Evolutionary conservation across 1,140 invertebrate genomes (phyloP), one percentile per base, ranked within the genome.

Genomic region (Drosophila arawakana): DNA sequence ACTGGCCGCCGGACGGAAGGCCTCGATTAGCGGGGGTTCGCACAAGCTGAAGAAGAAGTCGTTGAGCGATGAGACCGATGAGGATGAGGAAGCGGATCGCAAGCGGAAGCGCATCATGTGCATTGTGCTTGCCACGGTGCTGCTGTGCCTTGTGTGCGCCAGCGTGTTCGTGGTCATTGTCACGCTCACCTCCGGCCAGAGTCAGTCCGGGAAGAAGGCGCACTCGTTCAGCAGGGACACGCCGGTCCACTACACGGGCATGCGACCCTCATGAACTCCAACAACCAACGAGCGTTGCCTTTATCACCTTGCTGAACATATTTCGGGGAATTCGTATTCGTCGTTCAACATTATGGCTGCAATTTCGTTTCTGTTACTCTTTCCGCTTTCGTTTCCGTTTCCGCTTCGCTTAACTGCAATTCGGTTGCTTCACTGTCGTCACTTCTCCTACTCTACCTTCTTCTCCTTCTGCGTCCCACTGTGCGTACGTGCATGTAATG

Each of bases 161-260:
- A 95, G 95, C 58, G 93, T 96, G 30, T 94, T 96, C 46, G 95
- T 95, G 72, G 95, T 96, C 80, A 94, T 96, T 77, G 93, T 96
- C 76, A 96, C 95, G 39, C 93, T 96, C 74, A 96, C 95, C 8
- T 95, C 96, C 91, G 93, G 94, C 77, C 63, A 78, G 34, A 92
- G 94, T 57, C 93, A 93, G 88, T 94, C 94, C 86, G 94, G 94
- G 74, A 93, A 94, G 85, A 94, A 94, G 92, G 93, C 94, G 93
- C 94, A 95, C 91, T 94, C 94, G 90, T 94, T 94, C 92, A 94
- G 94, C 84, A 94, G 94, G 82, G 92, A 92, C 58, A 88, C 88
- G 30, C 92, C 92, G 6, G 92, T 92, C 2, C 92, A 92, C 72
- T 92, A 92, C 55, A 90, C 90, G 65, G 91, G 91, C 81, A 91